phyloP scores from a whole-genome alignment of 2,797 vertebrate species.

The Nothura maculosa region DNA sequence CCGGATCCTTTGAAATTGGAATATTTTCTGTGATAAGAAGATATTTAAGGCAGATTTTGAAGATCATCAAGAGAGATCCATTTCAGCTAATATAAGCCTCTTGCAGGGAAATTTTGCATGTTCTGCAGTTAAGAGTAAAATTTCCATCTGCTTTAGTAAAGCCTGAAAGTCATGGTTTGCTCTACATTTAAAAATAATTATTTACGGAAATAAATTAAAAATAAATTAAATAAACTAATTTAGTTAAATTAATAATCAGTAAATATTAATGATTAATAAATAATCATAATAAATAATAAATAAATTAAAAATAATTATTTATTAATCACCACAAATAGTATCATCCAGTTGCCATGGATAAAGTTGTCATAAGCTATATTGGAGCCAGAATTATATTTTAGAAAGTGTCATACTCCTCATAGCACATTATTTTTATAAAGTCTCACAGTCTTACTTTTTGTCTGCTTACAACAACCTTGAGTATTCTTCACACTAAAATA shows the following conservation, averaged over 20 bases:
- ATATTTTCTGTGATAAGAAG: neutral
- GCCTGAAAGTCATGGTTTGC: neutral
- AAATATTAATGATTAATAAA: no score
- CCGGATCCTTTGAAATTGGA: neutral
- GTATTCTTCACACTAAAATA: neutral
- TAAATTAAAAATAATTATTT: neutral
- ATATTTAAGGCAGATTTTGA: neutral
- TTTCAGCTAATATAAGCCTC: neutral
- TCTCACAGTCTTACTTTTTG: neutral
- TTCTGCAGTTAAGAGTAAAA: neutral
- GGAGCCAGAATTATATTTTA: neutral
- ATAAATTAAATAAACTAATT: no score
- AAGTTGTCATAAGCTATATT: neutral
- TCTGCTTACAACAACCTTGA: neutral
- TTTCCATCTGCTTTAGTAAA: neutral
- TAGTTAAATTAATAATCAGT: no score
- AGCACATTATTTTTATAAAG: neutral
- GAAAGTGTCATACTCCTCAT: neutral
- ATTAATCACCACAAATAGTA: neutral
- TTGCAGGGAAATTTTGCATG: neutral
- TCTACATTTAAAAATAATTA: neutral
- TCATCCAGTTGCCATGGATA: neutral
- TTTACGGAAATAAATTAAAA: no score
- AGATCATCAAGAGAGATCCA: neutral
- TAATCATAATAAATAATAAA: no score